These are phyloP conservation scores for Gephyroberyx darwinii DNA, from an alignment of 2,797 vertebrate species.

Conservation along the genomic window DNA sequence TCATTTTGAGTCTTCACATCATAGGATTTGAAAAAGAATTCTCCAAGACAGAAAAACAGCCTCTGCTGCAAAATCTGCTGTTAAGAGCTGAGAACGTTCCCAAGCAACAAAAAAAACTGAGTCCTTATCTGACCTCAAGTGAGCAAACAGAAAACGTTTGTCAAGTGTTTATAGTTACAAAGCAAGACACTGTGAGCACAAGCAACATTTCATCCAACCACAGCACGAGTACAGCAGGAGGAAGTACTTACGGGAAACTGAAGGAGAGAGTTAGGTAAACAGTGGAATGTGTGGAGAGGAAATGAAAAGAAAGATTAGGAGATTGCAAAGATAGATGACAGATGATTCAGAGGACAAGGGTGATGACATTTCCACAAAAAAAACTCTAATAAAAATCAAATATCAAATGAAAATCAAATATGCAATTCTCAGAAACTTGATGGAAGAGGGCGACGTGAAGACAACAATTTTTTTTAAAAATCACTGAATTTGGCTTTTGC, in stretches of 20 bases:
- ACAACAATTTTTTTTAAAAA: not conserved
- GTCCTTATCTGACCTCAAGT: not conserved
- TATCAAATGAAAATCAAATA: too few relatives aligned
- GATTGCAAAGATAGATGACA: constrained; percentile 26
- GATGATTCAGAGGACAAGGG: constrained; percentile 12
- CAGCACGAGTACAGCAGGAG: constrained; percentile 33
- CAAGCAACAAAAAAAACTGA: not conserved
- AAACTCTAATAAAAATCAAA: not conserved
- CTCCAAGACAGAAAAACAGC: not conserved
- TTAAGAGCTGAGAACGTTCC: not conserved
- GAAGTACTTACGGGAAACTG: constrained; percentile 85
- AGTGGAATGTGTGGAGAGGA: constrained; percentile 62
- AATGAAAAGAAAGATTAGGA: constrained; percentile 62
- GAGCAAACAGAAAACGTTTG: constrained; percentile 13
- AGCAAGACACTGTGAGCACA: constrained; percentile 12
- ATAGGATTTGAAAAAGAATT: not conserved
- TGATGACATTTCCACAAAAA: not conserved
- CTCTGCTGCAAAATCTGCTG: not conserved
- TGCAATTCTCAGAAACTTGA: not conserved
- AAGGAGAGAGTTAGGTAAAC: constrained; percentile 70
- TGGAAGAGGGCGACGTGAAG: not conserved
- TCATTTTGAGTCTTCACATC: not conserved
- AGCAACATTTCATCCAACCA: constrained; percentile 36
- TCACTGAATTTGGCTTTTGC: not conserved
- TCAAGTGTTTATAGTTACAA: constrained; percentile 8